Evolutionary conservation across 2,888 invertebrate genomes (phyloP).

Genomic region (Gymnoscelis rufifasciata): DNA sequence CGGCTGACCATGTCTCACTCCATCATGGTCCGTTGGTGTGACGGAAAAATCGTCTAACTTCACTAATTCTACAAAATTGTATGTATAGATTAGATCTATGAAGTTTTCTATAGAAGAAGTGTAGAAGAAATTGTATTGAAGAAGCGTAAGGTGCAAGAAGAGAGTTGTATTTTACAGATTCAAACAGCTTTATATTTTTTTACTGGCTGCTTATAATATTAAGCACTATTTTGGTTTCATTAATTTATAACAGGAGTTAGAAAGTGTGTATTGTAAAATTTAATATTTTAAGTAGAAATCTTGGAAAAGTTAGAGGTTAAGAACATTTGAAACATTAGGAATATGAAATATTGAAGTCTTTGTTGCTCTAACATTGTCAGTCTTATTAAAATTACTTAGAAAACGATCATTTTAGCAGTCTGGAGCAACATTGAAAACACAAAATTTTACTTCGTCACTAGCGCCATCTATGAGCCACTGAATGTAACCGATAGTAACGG

Average conservation of each 20-base stretch:
- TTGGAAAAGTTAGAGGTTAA: background rate
- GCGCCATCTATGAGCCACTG: background rate
- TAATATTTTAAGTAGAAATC: too few species aligned
- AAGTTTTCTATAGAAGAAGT: background rate
- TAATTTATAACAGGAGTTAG: background rate
- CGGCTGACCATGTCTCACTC: constrained; percentile 64
- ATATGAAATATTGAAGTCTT: background rate
- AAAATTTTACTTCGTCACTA: background rate
- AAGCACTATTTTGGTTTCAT: too few species aligned
- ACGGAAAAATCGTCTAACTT: constrained; percentile 61
- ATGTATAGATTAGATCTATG: background rate
- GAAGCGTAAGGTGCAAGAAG: too few species aligned
- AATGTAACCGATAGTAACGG: too few species aligned
- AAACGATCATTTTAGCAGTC: background rate
- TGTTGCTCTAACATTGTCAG: constrained; percentile 1
- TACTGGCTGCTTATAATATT: too few species aligned
- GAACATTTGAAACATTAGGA: background rate
- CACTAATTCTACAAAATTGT: background rate
- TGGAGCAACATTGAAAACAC: background rate
- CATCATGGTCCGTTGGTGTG: constrained; percentile 54
- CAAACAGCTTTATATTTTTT: too few species aligned
- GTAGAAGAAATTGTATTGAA: background rate
- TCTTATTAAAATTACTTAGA: background rate
- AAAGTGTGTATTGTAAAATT: too few species aligned
- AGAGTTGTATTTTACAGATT: too few species aligned